phyloP scores from a whole-genome alignment of 2,797 vertebrate genomes.

The Sandelia bainsii region DNA sequence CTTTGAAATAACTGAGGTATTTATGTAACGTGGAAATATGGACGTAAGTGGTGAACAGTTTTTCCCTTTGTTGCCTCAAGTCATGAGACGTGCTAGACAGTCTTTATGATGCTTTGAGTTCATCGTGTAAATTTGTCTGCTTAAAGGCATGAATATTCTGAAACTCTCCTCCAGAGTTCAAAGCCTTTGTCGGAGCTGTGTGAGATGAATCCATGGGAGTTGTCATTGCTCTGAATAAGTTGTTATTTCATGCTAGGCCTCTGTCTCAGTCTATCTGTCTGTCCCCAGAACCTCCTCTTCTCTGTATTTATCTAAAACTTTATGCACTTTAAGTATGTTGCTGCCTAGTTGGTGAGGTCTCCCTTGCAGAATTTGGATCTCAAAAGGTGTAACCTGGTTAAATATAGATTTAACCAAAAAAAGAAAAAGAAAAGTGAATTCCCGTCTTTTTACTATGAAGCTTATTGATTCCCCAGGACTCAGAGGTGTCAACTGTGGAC shows the following conservation, averaged over 20 bases:
- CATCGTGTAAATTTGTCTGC: constrained; percentile 53
- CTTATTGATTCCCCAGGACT: constrained; percentile 48
- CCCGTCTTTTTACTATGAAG: constrained; percentile 33
- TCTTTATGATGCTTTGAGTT: constrained; percentile 50
- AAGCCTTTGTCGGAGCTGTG: constrained; percentile 44
- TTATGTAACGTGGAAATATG: constrained; percentile 51
- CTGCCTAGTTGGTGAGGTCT: neutral
- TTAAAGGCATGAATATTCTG: constrained; percentile 48
- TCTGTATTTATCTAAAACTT: constrained; percentile 22
- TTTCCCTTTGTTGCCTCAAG: constrained; percentile 51
- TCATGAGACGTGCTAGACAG: constrained; percentile 33
- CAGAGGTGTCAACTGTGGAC: constrained; percentile 49
- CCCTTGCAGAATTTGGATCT: constrained; percentile 12
- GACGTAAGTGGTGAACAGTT: constrained; percentile 30
- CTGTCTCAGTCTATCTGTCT: constrained; percentile 20
- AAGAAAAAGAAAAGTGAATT: constrained; percentile 4
- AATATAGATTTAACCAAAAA: constrained; percentile 24
- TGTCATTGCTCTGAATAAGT: constrained; percentile 53
- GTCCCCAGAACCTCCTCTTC: neutral
- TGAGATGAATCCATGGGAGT: constrained; percentile 55
- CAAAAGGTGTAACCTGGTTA: constrained; percentile 26
- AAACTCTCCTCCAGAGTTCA: constrained; percentile 54
- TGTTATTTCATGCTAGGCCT: constrained; percentile 12
- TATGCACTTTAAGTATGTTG: neutral
- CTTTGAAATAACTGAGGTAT: constrained; percentile 54